phyloP scores from a whole-genome alignment of 2,113 vertebrate species.

The Todiramphus saurophagus region DNA sequence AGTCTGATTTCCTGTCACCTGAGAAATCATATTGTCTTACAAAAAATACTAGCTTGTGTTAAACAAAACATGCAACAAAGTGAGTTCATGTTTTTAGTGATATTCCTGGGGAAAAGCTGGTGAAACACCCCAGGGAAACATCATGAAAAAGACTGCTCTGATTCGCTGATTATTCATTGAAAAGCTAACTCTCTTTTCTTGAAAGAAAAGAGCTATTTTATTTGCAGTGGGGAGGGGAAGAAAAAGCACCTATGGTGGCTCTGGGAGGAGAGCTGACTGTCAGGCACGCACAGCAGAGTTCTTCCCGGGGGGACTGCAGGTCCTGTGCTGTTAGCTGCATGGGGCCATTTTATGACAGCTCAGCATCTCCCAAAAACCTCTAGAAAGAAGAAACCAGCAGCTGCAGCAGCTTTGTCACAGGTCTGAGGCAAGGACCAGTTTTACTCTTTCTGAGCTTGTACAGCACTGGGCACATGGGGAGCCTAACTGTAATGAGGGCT shows the following conservation, averaged over 20 bases:
- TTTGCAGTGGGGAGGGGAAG: background rate
- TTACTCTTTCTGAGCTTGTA: background rate
- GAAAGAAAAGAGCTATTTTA: background rate
- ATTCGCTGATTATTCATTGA: background rate
- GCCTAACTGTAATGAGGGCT: background rate
- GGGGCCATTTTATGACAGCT: background rate
- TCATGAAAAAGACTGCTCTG: background rate
- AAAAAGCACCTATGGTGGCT: accelerated
- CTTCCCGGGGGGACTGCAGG: background rate
- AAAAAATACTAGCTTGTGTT: background rate
- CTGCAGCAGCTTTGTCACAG: background rate
- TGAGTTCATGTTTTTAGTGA: background rate
- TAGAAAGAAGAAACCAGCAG: background rate
- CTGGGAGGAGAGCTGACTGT: background rate
- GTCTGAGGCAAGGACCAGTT: background rate
- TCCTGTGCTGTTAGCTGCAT: background rate
- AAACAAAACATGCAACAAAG: background rate
- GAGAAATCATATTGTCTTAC: background rate
- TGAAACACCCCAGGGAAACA: background rate
- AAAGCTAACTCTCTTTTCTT: background rate
- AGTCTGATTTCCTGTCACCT: background rate
- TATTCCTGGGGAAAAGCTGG: background rate
- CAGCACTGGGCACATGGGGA: background rate
- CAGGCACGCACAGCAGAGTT: background rate
- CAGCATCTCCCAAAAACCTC: background rate